These are phyloP conservation scores for Acanthurus tractus DNA, from an alignment of 2,797 vertebrate genomes.

Conservation along the genomic window DNA sequence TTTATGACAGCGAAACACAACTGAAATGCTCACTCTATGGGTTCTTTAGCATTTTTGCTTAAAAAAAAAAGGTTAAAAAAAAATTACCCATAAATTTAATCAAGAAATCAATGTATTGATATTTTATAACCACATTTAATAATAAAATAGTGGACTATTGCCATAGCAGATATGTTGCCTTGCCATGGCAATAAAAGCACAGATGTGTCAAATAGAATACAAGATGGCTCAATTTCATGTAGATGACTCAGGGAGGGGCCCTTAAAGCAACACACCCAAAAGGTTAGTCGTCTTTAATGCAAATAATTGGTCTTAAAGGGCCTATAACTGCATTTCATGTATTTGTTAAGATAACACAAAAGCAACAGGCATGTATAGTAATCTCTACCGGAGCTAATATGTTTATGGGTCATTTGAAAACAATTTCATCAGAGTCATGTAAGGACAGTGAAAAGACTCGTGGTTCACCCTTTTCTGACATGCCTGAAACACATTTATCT, in stretches of 20 bases:
- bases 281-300: background rate
- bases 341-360: background rate
- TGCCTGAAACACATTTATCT: slow-evolving; percentile 7
- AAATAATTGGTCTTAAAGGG: background rate
- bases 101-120: background rate
- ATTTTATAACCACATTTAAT: background rate
- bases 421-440: slow-evolving; percentile 5
- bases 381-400: background rate
- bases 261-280: background rate
- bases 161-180: background rate
- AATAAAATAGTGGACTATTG: background rate
- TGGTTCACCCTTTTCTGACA: background rate
- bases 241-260: background rate
- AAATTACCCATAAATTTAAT: background rate
- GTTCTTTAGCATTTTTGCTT: background rate
- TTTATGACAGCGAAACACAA: background rate
- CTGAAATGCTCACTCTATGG: background rate
- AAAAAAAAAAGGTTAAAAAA: background rate
- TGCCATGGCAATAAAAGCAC: background rate
- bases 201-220: background rate
- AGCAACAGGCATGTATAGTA: background rate
- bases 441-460: background rate
- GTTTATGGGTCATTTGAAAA: slow-evolving; percentile 12
- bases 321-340: background rate
- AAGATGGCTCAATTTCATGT: background rate